Base-by-base conservation (phyloP, 2,888 invertebrate species). In the Synergus laeviventris region DNA sequence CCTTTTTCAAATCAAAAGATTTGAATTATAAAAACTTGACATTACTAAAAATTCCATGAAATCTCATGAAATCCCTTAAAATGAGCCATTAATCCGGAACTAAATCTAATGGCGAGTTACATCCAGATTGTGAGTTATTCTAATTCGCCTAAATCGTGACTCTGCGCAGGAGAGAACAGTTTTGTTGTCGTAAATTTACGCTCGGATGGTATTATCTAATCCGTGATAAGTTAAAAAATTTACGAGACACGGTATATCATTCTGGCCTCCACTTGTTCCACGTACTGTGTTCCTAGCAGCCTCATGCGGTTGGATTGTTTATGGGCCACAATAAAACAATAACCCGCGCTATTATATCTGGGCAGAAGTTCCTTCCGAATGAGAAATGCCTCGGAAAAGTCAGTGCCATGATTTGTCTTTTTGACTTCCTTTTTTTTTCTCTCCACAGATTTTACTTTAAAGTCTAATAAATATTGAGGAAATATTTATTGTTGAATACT, bases 211-310 rank as follows among this genome's bases (percentile, higher is more conserved):
- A 84, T 84, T 87, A 89, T 88, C 88, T 86, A 86, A 88, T 86
- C 84, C 85, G 81, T 83, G 82, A 86, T 87, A 86, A 88, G 86
- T 86, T 86, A 81, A 86, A 89, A 87, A 87, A 89, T 89, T 88
- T 89, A 89, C 84, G 87, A 85, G 84, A 83, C 75, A 79, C 85
- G 79, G 84, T 89, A 88, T 88, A 89, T 89, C 87, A 88, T 78
- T 74, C 79, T 76, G 75, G 76, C 81, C 76, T 70, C 31, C 49
- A 49, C 70, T 84, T 81, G 83, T 81, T 74, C 76, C 82, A 77
- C 81, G 79, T 60, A 76, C 81, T 82, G 61, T 42, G 18, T 42
- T 62, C 12, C 8, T 49, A 12, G 11, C 64, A n/a, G 31, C 61
- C 77, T 79, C 75, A 81, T 82, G 82, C 79, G 79, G 54, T 76